Evolutionary conservation across 2,888 invertebrate species (phyloP), one percentile per base, ranked within the genome.

Genomic region (Alloscopus bannaensis): DNA sequence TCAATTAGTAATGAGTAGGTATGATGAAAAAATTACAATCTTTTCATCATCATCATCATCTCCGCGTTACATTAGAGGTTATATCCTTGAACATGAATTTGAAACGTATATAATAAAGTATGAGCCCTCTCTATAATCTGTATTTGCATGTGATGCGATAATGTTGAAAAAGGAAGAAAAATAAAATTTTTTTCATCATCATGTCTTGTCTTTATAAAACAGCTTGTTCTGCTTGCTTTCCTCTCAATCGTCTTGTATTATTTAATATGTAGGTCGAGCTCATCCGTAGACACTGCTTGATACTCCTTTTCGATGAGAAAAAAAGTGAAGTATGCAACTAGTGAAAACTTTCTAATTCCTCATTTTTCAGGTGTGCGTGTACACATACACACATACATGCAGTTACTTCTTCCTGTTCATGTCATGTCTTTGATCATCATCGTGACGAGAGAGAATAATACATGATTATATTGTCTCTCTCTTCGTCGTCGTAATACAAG

Each of bases 251-350:
- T 62, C 42, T 72, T 73, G 80, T 80, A 75, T 80, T 80, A 80
- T 69, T 80, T 80, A 73, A 73, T 80, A 75, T 80, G 69, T 80
- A 80, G 80, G 80, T 80, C 80, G 75, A 75, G 70, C 73, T 52
- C 55, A 62, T 55, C 64, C 36, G 55, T n/a, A n/a, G n/a, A n/a
- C n/a, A n/a, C n/a, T n/a, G n/a, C n/a, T n/a, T n/a, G n/a, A n/a
- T n/a, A n/a, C n/a, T n/a, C 62, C 59, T 72, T 20, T 42, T 20
- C 24, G 36, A 36, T 13, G 18, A 59, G 22, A 22, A 11, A 60
- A 60, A 31, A 47, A 28, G 18, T 20, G 26, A 70, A 47, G 36
- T 57, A 69, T 55, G 69, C 42, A 42, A 71, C 26, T 62, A 71
- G 71, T 71, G 71, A 73, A 79, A 79, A 79, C 79, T 79, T 79